Conservation (phyloP, 2,797 vertebrate species). For the Pipistrellus kuhlii region DNA sequence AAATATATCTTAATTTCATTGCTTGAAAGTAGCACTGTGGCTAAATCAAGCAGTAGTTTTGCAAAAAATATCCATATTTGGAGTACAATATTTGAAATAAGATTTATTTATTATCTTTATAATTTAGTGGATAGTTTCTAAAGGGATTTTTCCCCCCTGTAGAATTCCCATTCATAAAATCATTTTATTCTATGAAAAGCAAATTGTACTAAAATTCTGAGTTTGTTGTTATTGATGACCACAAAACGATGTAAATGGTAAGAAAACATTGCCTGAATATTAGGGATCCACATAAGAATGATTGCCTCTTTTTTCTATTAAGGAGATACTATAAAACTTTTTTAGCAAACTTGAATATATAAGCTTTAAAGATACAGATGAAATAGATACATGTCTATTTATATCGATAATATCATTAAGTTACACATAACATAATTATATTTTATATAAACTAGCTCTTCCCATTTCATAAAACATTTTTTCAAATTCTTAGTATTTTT, state of each 20-base stretch:
- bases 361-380: not conserved
- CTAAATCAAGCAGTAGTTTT: not conserved
- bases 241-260: not conserved
- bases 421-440: not conserved
- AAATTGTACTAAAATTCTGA: not conserved
- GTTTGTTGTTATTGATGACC: not conserved
- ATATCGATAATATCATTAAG: not conserved
- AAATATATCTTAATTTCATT: conserved; percentile 20
- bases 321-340: not conserved
- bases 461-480: conserved; percentile 5
- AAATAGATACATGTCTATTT: not conserved
- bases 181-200: not conserved
- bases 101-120: not conserved
- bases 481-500: not conserved
- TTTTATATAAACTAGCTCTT: not conserved
- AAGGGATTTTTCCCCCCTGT: conserved; percentile 29
- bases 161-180: not conserved
- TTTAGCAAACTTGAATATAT: not conserved
- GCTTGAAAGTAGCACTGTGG: conserved; percentile 1
- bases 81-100: not conserved
- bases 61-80: conserved; percentile 23
- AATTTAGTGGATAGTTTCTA: not conserved
- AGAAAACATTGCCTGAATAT: not conserved
- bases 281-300: not conserved
- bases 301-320: not conserved